Evolutionary conservation across 2,797 vertebrate species (phyloP).

Genomic region (Manis javanica): DNA sequence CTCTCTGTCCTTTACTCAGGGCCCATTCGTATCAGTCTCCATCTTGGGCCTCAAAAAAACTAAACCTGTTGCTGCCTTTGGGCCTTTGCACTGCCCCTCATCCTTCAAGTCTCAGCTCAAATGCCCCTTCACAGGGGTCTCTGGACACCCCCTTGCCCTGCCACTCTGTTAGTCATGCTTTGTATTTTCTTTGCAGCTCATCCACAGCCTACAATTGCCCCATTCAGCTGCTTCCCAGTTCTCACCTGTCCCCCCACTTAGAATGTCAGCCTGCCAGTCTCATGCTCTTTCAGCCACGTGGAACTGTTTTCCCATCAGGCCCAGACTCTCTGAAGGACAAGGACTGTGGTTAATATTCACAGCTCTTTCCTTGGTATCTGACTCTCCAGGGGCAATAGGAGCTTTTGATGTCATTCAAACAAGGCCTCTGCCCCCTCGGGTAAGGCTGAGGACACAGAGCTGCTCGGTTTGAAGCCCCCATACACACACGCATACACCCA

Average conservation of each 20-base stretch:
- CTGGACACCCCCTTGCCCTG: no score
- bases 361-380: background rate
- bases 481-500: no score
- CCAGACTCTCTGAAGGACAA: background rate
- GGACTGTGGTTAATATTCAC: background rate
- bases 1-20: background rate
- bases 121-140: no score
- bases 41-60: background rate
- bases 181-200: no score
- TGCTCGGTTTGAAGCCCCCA: background rate
- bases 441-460: background rate
- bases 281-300: no score
- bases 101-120: no score
- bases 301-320: background rate
- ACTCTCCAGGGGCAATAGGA: background rate
- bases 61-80: background rate
- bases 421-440: background rate
- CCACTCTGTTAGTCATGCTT: no score
- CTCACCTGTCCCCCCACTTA: background rate
- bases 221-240: background rate
- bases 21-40: background rate
- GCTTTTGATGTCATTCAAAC: background rate
- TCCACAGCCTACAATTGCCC: background rate
- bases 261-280: background rate
- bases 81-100: background rate